These are phyloP conservation scores for Penaeus japonicus DNA, from an alignment of 1,140 invertebrate species.

Conservation along the genomic window DNA sequence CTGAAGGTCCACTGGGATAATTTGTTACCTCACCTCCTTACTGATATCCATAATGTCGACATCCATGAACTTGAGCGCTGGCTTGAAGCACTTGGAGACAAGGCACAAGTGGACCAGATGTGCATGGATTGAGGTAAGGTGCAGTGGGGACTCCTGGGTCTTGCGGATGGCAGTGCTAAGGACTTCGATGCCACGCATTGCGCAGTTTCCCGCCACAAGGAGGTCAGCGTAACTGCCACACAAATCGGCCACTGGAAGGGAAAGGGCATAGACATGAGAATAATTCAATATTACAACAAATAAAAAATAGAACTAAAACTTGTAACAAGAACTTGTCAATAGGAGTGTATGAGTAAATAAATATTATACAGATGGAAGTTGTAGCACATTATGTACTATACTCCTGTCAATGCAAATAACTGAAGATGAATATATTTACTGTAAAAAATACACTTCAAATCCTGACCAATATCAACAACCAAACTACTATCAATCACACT, in stretches of 20 bases:
- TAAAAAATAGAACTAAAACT: background rate
- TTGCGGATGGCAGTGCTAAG: slow-evolving; percentile 86
- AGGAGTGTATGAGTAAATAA: background rate
- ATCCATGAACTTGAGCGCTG: slow-evolving; percentile 87
- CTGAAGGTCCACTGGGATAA: too few species aligned
- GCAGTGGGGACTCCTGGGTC: slow-evolving; percentile 84
- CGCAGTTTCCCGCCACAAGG: slow-evolving; percentile 51
- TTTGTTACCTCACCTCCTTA: slow-evolving; percentile 68
- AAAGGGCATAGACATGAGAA: slow-evolving; percentile 70
- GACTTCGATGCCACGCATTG: slow-evolving; percentile 79
- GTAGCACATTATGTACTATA: background rate
- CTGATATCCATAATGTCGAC: slow-evolving; percentile 91
- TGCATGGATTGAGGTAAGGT: slow-evolving; percentile 92
- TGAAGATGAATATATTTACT: background rate
- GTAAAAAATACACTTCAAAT: background rate
- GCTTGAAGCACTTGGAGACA: slow-evolving; percentile 89
- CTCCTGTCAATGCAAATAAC: too few species aligned
- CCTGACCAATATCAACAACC: background rate
- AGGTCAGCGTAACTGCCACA: slow-evolving; percentile 55
- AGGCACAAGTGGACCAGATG: slow-evolving; percentile 93
- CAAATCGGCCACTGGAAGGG: slow-evolving; percentile 48
- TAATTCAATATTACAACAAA: slow-evolving; percentile 42
- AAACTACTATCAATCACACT: background rate
- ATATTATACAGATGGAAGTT: background rate
- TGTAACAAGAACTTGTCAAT: background rate